Evolutionary conservation across 2,888 invertebrate species (phyloP), one percentile per base, ranked within the genome.

Genomic region (Phalangium opilio): DNA sequence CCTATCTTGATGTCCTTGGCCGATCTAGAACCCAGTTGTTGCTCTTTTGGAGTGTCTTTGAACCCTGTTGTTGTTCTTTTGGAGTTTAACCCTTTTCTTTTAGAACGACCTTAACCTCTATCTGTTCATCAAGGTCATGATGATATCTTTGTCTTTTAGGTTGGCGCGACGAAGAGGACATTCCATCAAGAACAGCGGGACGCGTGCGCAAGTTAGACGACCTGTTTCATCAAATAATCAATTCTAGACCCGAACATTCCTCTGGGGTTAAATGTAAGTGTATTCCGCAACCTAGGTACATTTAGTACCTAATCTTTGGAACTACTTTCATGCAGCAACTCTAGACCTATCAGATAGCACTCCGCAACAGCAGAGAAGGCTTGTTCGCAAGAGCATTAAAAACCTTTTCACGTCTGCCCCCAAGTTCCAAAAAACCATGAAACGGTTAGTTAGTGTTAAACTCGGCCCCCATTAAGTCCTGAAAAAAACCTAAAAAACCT

Each of bases 391-490:
- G 69, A 71, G 71, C 47, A 86, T 96, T 52, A 82, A 91, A 55
- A 90, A 93, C 62, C 73, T 96, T 35, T 96, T 96, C 69, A 85
- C 90, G 0, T 87, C 90, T 10, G 85, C 91, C 44, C 87, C 90
- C 62, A 96, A 95, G 70, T 95, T 96, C 64, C 91, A 93, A 67
- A 95, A 93, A 67, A 81, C 83, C 61, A 70, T 95, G 50, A 75
- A 84, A 63, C 78, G 83, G 83, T 82, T 64, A 44, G 43, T 45
- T 18, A 41, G 19, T 43, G 36, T 47, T 12, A 11, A 33, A n/a
- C n/a, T n/a, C n/a, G n/a, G n/a, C n/a, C n/a, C n/a, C n/a, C n/a
- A n/a, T n/a, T n/a, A n/a, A n/a, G n/a, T n/a, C n/a, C n/a, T n/a
- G n/a, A n/a, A n/a, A n/a, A n/a, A n/a, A n/a, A n/a, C n/a, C n/a